Evolutionary conservation across 1,140 invertebrate genomes (phyloP).

Genomic region (Achatina immaculata): DNA sequence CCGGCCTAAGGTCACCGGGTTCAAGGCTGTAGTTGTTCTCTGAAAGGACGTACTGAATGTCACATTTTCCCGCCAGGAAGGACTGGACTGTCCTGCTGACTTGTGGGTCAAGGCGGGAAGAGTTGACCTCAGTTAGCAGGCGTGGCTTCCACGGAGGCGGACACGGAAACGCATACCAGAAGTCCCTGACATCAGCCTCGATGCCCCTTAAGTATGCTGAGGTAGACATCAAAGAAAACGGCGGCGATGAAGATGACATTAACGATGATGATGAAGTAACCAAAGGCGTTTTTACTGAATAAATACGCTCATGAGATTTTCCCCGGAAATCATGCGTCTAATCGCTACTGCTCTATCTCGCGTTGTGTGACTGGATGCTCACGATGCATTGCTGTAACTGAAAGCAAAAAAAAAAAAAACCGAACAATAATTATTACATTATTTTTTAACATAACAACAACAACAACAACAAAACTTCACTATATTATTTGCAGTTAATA

Average conservation of each 20-base stretch:
- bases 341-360: neutral
- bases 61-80: slow-evolving; percentile 30
- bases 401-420: too few species aligned
- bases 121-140: slow-evolving; percentile 36
- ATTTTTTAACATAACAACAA: too few species aligned
- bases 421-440: too few species aligned
- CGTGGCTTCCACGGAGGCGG: slow-evolving; percentile 44
- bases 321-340: neutral
- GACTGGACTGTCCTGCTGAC: slow-evolving; percentile 11
- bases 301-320: too few species aligned
- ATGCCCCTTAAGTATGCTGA: neutral
- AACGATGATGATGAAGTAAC: neutral
- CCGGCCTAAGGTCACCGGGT: neutral
- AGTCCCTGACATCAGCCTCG: slow-evolving; percentile 33
- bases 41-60: slow-evolving; percentile 22
- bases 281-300: neutral
- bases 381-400: neutral
- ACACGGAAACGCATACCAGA: slow-evolving; percentile 45
- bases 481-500: too few species aligned
- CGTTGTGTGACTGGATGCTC: neutral
- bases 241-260: neutral
- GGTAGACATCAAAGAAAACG: neutral
- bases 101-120: neutral
- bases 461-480: too few species aligned
- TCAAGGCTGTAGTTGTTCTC: neutral